Base-by-base conservation (phyloP, 2,797 vertebrate genomes). In the Mormyrops attenuatus region DNA sequence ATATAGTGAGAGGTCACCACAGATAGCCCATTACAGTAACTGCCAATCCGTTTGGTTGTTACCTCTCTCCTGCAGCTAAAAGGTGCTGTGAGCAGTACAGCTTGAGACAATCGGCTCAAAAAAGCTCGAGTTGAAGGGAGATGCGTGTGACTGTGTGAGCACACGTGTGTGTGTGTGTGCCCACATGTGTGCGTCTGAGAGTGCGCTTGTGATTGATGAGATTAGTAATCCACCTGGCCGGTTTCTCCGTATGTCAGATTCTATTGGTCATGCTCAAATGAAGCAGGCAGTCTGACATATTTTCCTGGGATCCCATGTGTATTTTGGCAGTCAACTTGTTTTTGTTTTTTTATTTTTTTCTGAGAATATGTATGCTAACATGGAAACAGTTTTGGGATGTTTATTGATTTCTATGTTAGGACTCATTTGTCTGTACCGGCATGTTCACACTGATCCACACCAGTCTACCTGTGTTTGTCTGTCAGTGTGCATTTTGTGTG, bases 1-100 rank as follows among this genome's bases (percentile, higher is more conserved):
- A 95, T 95, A 96, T 95, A 95, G 95, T 96, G 95, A 94, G 94
- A 95, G 96, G 96, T 96, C 96, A 96, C 95, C 93, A 95, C 95
- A 95, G 95, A 95, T 95, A 95, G 95, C 94, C 95, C 94, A 94
- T 95, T 96, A 95, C 94, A 77, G 95, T 96, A 96, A 96, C 96
- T 96, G 95, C 95, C 93, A 93, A 91, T 95, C 96, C 94, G 96
- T 97, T 96, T 96, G 94, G 93, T 91, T 93, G 91, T 94, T 53
- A 47, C 53, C 44, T 15, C 93, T 66, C 92, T 94, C 94, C 92
- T 94, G 93, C 95, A 49, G 34, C 22, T 88, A 52, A 88, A 90
- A 90, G 44, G 90, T 89, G 49, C 93, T 94, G 93, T 92, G 93
- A 93, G 13, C n/a, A n/a, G 38, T 13, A 95, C 95, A 93, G 95